Percentiles rank a stretch among this genome's conserved stretches.
Evolutionary conservation across 1,140 invertebrate species (phyloP).

Genomic region (Orchesella cincta): DNA sequence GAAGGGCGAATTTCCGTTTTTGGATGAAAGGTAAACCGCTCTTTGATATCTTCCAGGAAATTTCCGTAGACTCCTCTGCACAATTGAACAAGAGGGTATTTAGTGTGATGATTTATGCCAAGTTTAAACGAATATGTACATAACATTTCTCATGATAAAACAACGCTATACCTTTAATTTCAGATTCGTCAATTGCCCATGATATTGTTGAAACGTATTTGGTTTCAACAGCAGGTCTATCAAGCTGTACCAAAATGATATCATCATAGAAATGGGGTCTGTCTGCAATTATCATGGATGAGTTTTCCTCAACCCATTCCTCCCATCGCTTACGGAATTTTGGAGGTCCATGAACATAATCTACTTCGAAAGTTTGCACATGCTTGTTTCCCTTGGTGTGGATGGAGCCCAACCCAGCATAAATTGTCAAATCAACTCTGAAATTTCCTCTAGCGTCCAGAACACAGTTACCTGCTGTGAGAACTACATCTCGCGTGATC

Average conservation of each 20-base stretch:
- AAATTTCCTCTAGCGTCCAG: background rate
- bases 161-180: background rate
- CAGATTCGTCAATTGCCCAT: background rate
- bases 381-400: background rate
- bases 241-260: constrained; percentile 9
- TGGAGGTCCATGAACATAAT: constrained; percentile 4
- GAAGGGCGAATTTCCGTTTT: background rate
- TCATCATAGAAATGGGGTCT: background rate
- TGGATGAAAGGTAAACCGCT: background rate
- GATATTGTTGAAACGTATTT: background rate
- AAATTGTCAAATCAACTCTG: constrained; percentile 1
- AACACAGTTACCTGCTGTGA: constrained; percentile 1
- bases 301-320: background rate
- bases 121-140: no score
- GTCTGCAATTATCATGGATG: background rate
- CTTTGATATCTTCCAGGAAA: constrained; percentile 9
- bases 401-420: background rate
- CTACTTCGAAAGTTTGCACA: constrained; percentile 6
- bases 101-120: no score
- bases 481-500: background rate
- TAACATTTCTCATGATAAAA: background rate
- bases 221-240: background rate
- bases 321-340: constrained; percentile 17
- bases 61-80: background rate
- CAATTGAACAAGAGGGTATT: background rate